phyloP scores from a whole-genome alignment of 1,140 invertebrate genomes.

The Brachionus calyciflorus region DNA sequence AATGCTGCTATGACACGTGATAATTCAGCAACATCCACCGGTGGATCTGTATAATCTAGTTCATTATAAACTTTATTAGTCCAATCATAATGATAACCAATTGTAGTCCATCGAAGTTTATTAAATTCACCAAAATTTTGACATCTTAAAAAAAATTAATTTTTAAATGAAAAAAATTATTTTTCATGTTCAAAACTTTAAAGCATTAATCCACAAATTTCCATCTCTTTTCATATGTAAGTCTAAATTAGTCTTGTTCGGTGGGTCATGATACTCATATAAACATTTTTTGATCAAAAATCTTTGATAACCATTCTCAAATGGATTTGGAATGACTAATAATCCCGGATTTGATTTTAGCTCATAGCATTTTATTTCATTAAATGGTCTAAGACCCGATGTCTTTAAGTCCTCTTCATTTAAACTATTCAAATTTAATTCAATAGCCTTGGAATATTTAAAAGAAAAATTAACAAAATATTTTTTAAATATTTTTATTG shows the following conservation, averaged over 20 bases:
- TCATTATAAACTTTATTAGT: slow-evolving; percentile 69
- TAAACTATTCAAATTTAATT: neutral
- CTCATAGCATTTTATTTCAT: neutral
- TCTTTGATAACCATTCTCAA: slow-evolving; percentile 71
- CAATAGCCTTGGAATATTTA: neutral
- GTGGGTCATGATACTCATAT: slow-evolving; percentile 70
- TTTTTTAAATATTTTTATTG: neutral
- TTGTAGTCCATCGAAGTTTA: slow-evolving; percentile 81
- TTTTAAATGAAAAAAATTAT: neutral
- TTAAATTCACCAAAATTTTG: slow-evolving; percentile 52
- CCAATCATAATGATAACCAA: slow-evolving; percentile 94
- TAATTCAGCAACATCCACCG: neutral
- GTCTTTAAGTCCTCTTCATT: neutral
- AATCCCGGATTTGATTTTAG: slow-evolving; percentile 64
- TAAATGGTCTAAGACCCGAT: neutral
- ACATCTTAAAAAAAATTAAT: slow-evolving; percentile 39
- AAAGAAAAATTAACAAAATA: neutral
- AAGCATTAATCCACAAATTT: neutral
- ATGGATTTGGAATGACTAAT: slow-evolving; percentile 78
- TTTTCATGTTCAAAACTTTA: neutral
- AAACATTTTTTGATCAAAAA: slow-evolving; percentile 79
- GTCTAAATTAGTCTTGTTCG: slow-evolving; percentile 76
- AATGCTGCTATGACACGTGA: slow-evolving; percentile 62
- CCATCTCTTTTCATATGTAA: slow-evolving; percentile 55
- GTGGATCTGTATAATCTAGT: slow-evolving; percentile 12